Evolutionary conservation across 2,888 invertebrate genomes (phyloP).

Genomic region (Nysson spinosus): DNA sequence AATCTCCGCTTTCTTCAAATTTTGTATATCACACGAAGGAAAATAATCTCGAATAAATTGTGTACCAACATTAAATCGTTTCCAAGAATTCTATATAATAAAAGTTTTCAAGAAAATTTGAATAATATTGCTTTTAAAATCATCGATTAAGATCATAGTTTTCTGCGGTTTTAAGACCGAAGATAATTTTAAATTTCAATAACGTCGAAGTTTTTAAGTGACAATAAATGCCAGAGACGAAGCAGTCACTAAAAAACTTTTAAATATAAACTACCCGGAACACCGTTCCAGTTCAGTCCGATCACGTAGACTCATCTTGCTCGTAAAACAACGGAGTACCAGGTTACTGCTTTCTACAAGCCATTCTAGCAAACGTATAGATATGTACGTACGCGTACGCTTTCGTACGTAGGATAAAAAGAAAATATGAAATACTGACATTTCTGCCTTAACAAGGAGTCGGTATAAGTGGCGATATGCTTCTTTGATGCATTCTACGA

Average conservation of each 20-base stretch:
- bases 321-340: conserved; percentile 55
- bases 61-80: no score
- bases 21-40: no score
- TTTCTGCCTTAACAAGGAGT: conserved; percentile 14
- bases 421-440: conserved; percentile 4
- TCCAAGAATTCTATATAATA: no score
- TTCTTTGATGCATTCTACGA: conserved; percentile 7
- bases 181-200: conserved; percentile 28
- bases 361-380: conserved; percentile 35
- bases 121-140: no score
- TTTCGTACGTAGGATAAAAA: conserved; percentile 26
- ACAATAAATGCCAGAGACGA: conserved; percentile 35
- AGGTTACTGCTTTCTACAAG: conserved; percentile 22
- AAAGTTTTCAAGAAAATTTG: no score
- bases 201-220: conserved; percentile 43
- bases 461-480: conserved; percentile 15
- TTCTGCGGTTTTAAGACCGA: no score
- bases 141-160: no score
- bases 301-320: conserved; percentile 75
- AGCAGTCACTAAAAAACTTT: conserved; percentile 64
- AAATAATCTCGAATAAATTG: no score
- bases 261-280: conserved; percentile 37
- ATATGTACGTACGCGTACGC: conserved; percentile 12
- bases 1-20: no score
- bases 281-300: conserved; percentile 58